Evolutionary conservation across 1,140 invertebrate genomes (phyloP), one percentile per base, ranked within the genome.

Genomic region (Bombus breviceps): DNA sequence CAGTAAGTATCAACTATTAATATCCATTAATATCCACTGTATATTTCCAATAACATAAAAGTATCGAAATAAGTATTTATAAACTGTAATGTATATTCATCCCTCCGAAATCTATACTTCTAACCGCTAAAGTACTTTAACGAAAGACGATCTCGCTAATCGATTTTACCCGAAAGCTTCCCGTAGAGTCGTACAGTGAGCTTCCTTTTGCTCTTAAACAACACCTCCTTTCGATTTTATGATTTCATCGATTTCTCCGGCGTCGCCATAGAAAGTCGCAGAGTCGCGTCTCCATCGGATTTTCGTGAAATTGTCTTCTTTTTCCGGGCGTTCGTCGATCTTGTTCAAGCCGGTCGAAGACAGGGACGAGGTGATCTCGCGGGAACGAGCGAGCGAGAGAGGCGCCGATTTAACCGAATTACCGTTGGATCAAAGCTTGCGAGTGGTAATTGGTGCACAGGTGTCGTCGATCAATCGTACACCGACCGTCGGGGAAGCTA

Each of bases 401-500:
- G 66, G 71, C 68, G 73, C 68, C 87, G 88, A 91, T 93, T 93
- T 92, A 92, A 91, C 83, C 89, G 90, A 92, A 93, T 93, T 93
- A 93, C 88, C 91, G 89, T 57, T 78, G 90, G 89, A 92, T 93
- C 91, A 90, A 91, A 91, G 92, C 92, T 90, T 86, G 85, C 91
- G 87, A 90, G 85, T 88, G 76, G 82, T 93, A 92, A 93, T 93
- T 93, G 91, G 90, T 76, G 86, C 91, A 74, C 88, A 89, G 89
- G 91, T 92, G 91, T 92, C 90, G 88, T 37, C 90, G 91, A 92
- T 93, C 91, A 92, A 93, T 93, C 92, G 92, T 90, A 90, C 88
- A 90, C 87, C 88, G 79, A 75, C 79, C 90, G 83, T 89, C 89
- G 76, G 86, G 88, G 80, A 89, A 89, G 90, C 91, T 91, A 91